Conservation (phyloP, 1,140 invertebrate genomes). For the Diuraphis noxia region DNA sequence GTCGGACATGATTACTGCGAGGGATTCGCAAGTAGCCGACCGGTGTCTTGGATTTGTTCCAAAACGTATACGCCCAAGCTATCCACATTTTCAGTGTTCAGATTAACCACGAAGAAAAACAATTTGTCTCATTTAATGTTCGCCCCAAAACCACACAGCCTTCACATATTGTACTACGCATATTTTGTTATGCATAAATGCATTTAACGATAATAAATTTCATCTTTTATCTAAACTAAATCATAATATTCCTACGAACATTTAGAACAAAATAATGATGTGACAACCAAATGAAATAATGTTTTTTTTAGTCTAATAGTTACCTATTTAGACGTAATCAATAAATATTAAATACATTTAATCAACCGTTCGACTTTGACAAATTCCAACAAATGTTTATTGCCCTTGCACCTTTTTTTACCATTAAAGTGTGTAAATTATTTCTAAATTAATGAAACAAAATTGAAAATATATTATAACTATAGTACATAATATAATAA, state of each 20-base stretch:
- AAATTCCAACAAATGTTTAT: neutral
- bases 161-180: neutral
- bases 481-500: neutral
- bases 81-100: neutral
- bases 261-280: neutral
- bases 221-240: neutral
- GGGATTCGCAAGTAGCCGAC: neutral
- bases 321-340: neutral
- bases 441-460: neutral
- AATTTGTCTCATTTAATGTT: constrained; percentile 26
- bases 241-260: neutral
- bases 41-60: constrained; percentile 22
- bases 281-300: neutral
- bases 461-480: neutral
- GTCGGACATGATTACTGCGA: constrained; percentile 13
- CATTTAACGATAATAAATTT: neutral
- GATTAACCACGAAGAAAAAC: constrained; percentile 4
- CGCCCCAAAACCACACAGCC: neutral
- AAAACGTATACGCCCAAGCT: neutral
- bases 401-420: neutral
- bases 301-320: neutral
- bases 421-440: neutral
- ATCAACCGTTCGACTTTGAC: neutral
- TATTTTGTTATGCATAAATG: neutral
- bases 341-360: neutral